Conservation (phyloP, 1,140 invertebrate species). For the Ceratina australensis region DNA sequence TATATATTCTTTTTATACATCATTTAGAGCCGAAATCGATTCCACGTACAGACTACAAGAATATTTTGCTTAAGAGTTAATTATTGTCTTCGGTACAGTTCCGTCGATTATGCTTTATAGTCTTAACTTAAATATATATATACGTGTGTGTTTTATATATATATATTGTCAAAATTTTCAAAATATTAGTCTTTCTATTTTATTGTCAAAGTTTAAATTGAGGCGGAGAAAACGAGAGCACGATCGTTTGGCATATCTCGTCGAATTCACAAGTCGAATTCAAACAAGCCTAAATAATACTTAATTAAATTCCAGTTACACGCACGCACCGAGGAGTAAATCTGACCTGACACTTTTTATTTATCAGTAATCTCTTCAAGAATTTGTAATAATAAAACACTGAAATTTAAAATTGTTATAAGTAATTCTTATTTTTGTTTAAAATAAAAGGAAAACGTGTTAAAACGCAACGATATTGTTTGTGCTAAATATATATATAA, state of each 20-base stretch:
- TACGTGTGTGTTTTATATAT: neutral
- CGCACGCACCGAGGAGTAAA: too few species aligned
- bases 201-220: constrained; percentile 48
- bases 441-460: too few species aligned
- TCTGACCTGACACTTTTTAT: too few species aligned
- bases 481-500: too few species aligned
- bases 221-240: constrained; percentile 46
- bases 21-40: constrained; percentile 40
- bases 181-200: constrained; percentile 62
- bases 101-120: constrained; percentile 49
- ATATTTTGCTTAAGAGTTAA: constrained; percentile 52
- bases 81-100: constrained; percentile 59
- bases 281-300: too few species aligned
- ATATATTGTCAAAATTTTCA: constrained; percentile 58
- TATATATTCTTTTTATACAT: neutral
- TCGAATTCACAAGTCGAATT: too few species aligned
- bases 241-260: neutral
- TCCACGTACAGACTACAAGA: constrained; percentile 37
- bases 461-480: too few species aligned
- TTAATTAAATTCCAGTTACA: too few species aligned
- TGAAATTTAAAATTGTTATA: too few species aligned
- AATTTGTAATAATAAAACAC: too few species aligned
- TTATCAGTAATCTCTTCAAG: too few species aligned
- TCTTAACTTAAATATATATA: constrained; percentile 39
- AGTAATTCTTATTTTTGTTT: too few species aligned